Evolutionary conservation across 2,113 vertebrate species (phyloP), one percentile per base, ranked within the genome.

Genomic region (Atrichornis clamosus): DNA sequence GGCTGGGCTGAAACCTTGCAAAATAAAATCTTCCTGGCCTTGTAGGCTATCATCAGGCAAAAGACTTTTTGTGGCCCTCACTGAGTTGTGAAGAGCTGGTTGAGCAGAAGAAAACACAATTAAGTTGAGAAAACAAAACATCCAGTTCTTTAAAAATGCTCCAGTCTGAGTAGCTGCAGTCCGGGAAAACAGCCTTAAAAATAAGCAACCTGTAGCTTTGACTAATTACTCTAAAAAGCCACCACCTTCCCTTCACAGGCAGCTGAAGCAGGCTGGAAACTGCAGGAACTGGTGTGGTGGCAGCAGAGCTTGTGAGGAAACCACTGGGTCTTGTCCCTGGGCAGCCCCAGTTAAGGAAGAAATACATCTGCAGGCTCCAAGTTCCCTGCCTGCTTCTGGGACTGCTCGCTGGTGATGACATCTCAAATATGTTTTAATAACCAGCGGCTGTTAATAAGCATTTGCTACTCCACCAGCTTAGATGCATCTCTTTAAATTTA

Each of bases 401-500:
- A 93, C 84, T 73, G 41, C 90, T 77, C 17, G 2, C 87, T 90
- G 94, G 95, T 92, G 73, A 95, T 96, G 97, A 97, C 97, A 96
- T 96, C 90, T 96, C 88, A 95, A 96, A 96, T 95, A 95, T 89
- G 96, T 96, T 97, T 98, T 97, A 97, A 97, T 97, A 97, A 96
- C 96, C 95, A 94, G 95, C 18, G 79, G 96, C 95, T 97, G 95
- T 97, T 97, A 98, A 98, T 97, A 97, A 97, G 96, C 94, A 32
- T 91, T 92, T 96, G 96, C 97, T 93, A 81, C 87, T 95, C 70
- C 83, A 52, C 96, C 70, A 93, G 86, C 80, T 97, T 97, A 98
- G 94, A 97, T 96, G 96, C 96, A 97, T 97, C 96, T 97, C 97
- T 98, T 98, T 97, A 98, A 97, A 97, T 98, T 97, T 98, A 98